Percentiles rank a stretch among this genome's conserved stretches.
Conservation (phyloP, 1,140 invertebrate species). For the Hesperophylax magnus region DNA sequence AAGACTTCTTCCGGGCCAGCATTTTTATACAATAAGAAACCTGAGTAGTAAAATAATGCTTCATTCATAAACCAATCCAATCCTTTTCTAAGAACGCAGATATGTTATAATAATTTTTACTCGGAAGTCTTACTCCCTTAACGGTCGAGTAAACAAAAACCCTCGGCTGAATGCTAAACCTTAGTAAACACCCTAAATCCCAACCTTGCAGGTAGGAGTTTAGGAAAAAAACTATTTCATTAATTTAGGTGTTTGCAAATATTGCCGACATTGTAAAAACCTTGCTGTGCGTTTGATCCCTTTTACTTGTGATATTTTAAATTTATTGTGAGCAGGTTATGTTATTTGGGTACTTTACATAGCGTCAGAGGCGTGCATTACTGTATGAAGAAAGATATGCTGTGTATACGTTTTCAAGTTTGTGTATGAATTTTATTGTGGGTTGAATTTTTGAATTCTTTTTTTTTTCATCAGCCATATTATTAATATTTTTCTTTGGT, state of each 20-base stretch:
- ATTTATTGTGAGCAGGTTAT: conserved; percentile 2
- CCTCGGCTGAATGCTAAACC: neutral
- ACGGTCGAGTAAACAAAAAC: conserved; percentile 41
- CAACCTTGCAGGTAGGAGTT: neutral
- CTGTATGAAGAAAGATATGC: too few species aligned
- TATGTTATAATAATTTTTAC: conserved; percentile 10
- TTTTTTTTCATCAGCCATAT: too few species aligned
- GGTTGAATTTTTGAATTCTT: too few species aligned
- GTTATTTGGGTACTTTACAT: neutral
- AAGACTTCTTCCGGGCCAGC: neutral
- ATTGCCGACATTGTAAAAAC: neutral
- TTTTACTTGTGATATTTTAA: conserved; percentile 15
- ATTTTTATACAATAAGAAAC: neutral
- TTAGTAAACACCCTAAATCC: neutral
- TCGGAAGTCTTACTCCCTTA: conserved; percentile 24
- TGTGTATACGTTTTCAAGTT: too few species aligned
- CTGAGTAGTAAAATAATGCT: neutral
- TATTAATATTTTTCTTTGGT: too few species aligned
- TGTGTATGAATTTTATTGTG: too few species aligned
- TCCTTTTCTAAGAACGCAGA: conserved; percentile 22
- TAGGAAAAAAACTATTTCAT: neutral
- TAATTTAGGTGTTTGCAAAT: conserved; percentile 11
- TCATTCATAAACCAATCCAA: conserved; percentile 25
- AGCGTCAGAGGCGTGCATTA: too few species aligned
- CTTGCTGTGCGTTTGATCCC: neutral